Conservation (phyloP, 1,140 invertebrate genomes). For the Ctenoplectra terminalis region DNA sequence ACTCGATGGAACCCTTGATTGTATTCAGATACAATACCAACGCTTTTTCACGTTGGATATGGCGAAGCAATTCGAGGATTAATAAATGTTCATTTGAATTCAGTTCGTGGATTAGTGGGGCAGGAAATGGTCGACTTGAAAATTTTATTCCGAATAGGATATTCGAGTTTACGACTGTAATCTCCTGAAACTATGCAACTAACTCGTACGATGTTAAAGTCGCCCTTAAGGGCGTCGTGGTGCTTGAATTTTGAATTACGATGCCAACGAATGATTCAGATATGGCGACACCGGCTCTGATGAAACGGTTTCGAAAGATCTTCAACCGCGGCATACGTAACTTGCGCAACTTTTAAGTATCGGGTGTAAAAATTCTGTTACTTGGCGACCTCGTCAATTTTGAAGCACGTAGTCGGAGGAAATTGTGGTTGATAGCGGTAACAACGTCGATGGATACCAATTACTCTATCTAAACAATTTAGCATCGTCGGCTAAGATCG, state of each 20-base stretch:
- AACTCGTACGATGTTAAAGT: not conserved
- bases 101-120: not conserved
- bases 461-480: not conserved
- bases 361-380: not conserved
- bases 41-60: not conserved
- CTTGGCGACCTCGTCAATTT: not conserved
- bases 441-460: not conserved
- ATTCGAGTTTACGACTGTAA: conserved; percentile 18
- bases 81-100: conserved; percentile 4
- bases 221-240: not conserved
- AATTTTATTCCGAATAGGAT: conserved; percentile 22
- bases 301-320: not conserved
- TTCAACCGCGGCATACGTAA: no score
- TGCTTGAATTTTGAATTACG: conserved; percentile 10
- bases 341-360: not conserved
- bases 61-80: not conserved
- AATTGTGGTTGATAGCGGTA: not conserved
- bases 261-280: not conserved
- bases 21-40: not conserved
- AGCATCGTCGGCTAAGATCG: not conserved
- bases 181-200: conserved; percentile 19
- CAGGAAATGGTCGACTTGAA: conserved; percentile 4
- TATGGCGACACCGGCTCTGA: not conserved
- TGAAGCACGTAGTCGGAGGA: not conserved
- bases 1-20: not conserved